A percentile compares a stretch with the other conserved stretches of the same genome.
These are phyloP conservation scores for Napeogenes sylphis DNA, from an alignment of 2,888 invertebrate genomes.

Conservation along the genomic window DNA sequence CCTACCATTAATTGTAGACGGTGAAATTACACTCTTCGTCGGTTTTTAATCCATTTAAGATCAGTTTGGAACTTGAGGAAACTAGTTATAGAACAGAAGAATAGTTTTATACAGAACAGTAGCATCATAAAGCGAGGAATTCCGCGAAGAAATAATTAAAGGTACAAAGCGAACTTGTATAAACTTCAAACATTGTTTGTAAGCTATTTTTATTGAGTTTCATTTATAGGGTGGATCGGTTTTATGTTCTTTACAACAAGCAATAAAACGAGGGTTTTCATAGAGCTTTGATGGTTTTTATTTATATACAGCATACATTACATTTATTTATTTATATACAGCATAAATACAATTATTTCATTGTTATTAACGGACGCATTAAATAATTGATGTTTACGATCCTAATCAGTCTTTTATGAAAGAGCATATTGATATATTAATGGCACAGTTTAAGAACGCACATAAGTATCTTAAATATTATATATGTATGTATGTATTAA, in stretches of 20 bases:
- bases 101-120: neutral
- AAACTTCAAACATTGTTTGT: neutral
- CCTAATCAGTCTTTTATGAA: too few relatives aligned
- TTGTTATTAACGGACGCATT: too few relatives aligned
- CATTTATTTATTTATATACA: too few relatives aligned
- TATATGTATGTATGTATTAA: too few relatives aligned
- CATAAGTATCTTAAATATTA: too few relatives aligned
- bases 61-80: conserved; percentile 3
- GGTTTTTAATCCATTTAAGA: conserved; percentile 21
- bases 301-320: too few relatives aligned
- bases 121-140: conserved; percentile 1
- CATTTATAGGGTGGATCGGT: neutral
- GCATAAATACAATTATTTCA: too few relatives aligned
- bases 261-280: neutral
- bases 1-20: neutral
- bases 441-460: too few relatives aligned
- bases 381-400: too few relatives aligned
- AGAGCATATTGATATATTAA: too few relatives aligned
- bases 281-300: too few relatives aligned
- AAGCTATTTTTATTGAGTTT: neutral
- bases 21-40: conserved; percentile 22
- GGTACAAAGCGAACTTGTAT: neutral
- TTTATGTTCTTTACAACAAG: neutral
- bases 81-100: neutral
- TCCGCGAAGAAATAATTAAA: conserved; percentile 4